Conservation (phyloP, 2,888 invertebrate genomes). For the Drosophila nr. fundita region DNA sequence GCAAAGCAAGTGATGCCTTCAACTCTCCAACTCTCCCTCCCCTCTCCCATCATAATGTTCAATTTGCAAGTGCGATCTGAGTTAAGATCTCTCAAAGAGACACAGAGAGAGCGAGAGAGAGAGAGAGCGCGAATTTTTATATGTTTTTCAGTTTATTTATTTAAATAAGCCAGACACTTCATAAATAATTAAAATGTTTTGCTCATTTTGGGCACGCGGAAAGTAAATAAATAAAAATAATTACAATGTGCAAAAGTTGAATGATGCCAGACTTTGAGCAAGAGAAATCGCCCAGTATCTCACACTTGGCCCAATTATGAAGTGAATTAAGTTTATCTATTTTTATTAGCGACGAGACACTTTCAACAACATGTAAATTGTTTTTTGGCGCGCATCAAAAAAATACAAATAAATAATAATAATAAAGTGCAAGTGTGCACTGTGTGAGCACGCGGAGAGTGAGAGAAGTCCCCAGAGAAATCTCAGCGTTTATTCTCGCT, state of each 20-base stretch:
- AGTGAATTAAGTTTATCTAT: slow-evolving; percentile 17
- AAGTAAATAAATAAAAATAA: background rate
- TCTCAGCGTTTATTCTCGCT: slow-evolving; percentile 14
- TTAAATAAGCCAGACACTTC: background rate
- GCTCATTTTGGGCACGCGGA: background rate
- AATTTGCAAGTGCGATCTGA: background rate
- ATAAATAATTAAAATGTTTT: background rate
- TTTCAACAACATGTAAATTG: slow-evolving; percentile 32
- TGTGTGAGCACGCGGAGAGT: slow-evolving; percentile 5
- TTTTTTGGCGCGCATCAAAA: slow-evolving; percentile 47
- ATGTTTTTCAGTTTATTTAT: background rate
- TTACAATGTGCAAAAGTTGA: background rate
- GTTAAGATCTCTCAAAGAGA: background rate
- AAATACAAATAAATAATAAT: slow-evolving; percentile 31
- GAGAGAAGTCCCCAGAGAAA: slow-evolving; percentile 13
- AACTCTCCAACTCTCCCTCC: background rate
- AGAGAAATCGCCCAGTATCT: too few relatives aligned
- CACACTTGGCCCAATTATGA: slow-evolving; percentile 29
- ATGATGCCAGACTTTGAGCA: background rate
- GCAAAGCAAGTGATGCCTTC: slow-evolving; percentile 70
- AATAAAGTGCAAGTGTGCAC: slow-evolving; percentile 44
- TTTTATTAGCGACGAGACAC: slow-evolving; percentile 14
- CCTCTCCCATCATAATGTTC: background rate
- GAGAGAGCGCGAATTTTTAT: background rate
- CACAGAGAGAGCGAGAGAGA: background rate